These are phyloP conservation scores for Arvicanthis niloticus DNA, from an alignment of 2,113 vertebrate genomes.

Conservation along the genomic window DNA sequence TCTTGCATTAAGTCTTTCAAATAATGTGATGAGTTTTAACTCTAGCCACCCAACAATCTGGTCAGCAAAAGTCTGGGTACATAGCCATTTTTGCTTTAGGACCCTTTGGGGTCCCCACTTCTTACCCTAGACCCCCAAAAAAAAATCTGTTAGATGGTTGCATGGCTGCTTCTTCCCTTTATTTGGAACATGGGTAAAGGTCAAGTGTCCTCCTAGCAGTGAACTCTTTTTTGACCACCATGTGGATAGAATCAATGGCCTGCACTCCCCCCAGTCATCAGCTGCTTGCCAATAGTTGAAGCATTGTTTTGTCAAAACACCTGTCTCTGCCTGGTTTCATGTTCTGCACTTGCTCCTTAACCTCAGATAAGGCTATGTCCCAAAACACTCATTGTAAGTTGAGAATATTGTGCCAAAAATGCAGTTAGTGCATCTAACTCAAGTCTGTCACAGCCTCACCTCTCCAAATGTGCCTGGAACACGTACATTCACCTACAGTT, in stretches of 20 bases:
- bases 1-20: neutral
- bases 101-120: accelerated
- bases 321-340: neutral
- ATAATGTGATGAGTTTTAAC: neutral
- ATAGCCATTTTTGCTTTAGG: neutral
- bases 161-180: neutral
- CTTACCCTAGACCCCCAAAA: too few relatives aligned
- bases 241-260: accelerated
- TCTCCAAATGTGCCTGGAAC: neutral
- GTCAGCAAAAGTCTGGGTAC: neutral
- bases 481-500: neutral
- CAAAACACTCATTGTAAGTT: neutral
- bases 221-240: neutral
- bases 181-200: neutral
- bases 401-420: neutral
- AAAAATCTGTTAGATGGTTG: neutral
- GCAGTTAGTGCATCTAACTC: neutral
- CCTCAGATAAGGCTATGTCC: neutral
- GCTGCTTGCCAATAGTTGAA: neutral
- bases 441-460: neutral
- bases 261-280: neutral
- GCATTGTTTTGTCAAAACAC: neutral
- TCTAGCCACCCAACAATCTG: neutral
- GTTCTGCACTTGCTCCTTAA: neutral
- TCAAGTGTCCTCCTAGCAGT: neutral